Evolutionary conservation across 2,113 vertebrate genomes (phyloP).

Genomic region (Entelurus aequoreus): DNA sequence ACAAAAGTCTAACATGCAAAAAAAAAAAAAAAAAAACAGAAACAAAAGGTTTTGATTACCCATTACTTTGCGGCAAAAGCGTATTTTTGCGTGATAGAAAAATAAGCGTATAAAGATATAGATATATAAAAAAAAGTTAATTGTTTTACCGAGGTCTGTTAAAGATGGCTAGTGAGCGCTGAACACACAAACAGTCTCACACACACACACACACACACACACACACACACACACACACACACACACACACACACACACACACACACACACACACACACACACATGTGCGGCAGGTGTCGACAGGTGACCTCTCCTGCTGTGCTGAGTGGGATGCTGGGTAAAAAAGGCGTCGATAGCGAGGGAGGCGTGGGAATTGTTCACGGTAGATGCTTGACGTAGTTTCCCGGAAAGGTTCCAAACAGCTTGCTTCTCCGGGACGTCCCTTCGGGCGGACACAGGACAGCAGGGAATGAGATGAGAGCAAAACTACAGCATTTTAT

Average conservation of each 20-base stretch:
- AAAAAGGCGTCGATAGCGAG: slow-evolving; percentile 16
- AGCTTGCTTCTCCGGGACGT: slow-evolving; percentile 94
- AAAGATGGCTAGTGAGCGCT: slow-evolving; percentile 71
- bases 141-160: slow-evolving; percentile 45
- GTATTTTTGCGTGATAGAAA: slow-evolving; percentile 48
- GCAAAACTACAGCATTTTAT: background rate
- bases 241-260: slow-evolving; percentile 45
- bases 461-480: background rate
- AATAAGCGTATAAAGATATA: slow-evolving; percentile 53
- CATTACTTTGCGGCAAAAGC: slow-evolving; percentile 30
- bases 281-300: slow-evolving; percentile 35
- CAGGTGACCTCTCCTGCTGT: slow-evolving; percentile 68
- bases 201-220: slow-evolving; percentile 39
- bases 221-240: slow-evolving; percentile 40
- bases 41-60: too few species aligned
- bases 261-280: slow-evolving; percentile 43
- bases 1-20: background rate
- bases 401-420: slow-evolving; percentile 99
- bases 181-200: slow-evolving; percentile 42
- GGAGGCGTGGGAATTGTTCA: slow-evolving; percentile 62
- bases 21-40: too few species aligned
- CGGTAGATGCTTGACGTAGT: slow-evolving; percentile 98
- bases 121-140: slow-evolving; percentile 35
- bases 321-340: slow-evolving; percentile 49
- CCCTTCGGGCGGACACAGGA: slow-evolving; percentile 65